Conservation (phyloP, 2,888 invertebrate genomes). For the Dimorphilus gyrociliatus region DNA sequence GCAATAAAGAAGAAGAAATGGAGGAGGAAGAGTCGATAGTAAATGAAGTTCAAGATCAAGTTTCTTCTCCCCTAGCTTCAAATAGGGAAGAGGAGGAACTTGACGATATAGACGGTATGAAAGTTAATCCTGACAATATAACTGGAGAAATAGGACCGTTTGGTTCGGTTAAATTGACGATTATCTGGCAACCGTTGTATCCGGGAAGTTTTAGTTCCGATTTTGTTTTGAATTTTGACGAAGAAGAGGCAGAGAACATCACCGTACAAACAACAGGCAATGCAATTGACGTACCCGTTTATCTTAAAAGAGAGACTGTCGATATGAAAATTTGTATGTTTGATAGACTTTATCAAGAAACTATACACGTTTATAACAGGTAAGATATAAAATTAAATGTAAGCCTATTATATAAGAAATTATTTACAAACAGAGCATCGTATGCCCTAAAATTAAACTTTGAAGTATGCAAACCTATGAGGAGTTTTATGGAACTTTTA, state of each 20-base stretch:
- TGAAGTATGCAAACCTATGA: slow-evolving; percentile 32
- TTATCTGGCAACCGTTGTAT: slow-evolving; percentile 32
- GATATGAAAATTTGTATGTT: slow-evolving; percentile 37
- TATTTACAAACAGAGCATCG: slow-evolving; percentile 20
- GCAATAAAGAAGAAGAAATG: no score
- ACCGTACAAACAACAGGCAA: slow-evolving; percentile 20
- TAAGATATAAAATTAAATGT: slow-evolving; percentile 8
- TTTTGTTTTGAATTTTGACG: slow-evolving; percentile 27
- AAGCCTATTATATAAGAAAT: slow-evolving; percentile 3
- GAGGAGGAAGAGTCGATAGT: no score
- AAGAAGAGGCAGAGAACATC: slow-evolving; percentile 27
- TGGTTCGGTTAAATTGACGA: slow-evolving; percentile 28
- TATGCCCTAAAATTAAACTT: slow-evolving; percentile 32
- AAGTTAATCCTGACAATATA: slow-evolving; percentile 15
- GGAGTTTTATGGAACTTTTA: slow-evolving; percentile 34
- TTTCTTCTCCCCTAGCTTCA: no score
- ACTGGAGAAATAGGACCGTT: slow-evolving; percentile 28
- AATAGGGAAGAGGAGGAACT: slow-evolving; percentile 6
- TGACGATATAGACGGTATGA: slow-evolving; percentile 23
- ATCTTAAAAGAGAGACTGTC: slow-evolving; percentile 31
- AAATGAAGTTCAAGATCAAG: no score
- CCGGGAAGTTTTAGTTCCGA: slow-evolving; percentile 30
- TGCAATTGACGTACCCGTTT: slow-evolving; percentile 37
- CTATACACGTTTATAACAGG: slow-evolving; percentile 34
- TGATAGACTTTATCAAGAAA: slow-evolving; percentile 36